Conservation (phyloP, 2,113 vertebrate species). For the Vimba vimba region DNA sequence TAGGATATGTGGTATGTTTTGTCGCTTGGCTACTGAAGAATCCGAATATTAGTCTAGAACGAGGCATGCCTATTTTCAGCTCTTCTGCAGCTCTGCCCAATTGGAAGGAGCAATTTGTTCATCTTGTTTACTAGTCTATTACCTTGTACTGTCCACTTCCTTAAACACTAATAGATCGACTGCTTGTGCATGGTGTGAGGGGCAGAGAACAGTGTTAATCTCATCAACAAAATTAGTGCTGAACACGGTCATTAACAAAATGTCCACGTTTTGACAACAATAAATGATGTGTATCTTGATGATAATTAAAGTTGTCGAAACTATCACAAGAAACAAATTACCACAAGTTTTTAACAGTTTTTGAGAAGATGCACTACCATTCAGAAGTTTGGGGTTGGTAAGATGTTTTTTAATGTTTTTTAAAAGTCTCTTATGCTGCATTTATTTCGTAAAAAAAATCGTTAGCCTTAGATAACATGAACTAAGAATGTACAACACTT, state of each 20-base stretch:
- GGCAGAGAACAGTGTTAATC: not conserved
- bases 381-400: not conserved
- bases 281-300: not conserved
- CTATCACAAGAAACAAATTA: not conserved
- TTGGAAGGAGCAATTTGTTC: conserved; percentile 53
- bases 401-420: not conserved
- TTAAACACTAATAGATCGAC: conserved; percentile 7
- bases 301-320: not conserved
- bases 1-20: conserved; percentile 12
- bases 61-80: conserved; percentile 42
- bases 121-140: conserved; percentile 38
- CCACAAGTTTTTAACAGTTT: not conserved
- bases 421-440: not conserved
- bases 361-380: not conserved
- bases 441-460: not conserved
- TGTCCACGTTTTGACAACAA: not conserved
- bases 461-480: too few species aligned
- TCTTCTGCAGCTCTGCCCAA: conserved; percentile 46
- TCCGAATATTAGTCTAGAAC: conserved; percentile 57
- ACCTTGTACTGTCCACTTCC: conserved; percentile 30
- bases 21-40: conserved; percentile 35
- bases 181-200: conserved; percentile 18
- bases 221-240: not conserved
- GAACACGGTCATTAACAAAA: not conserved
- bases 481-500: too few species aligned